Conservation (phyloP, 2,113 vertebrate genomes). For the Crotalus viridis region DNA sequence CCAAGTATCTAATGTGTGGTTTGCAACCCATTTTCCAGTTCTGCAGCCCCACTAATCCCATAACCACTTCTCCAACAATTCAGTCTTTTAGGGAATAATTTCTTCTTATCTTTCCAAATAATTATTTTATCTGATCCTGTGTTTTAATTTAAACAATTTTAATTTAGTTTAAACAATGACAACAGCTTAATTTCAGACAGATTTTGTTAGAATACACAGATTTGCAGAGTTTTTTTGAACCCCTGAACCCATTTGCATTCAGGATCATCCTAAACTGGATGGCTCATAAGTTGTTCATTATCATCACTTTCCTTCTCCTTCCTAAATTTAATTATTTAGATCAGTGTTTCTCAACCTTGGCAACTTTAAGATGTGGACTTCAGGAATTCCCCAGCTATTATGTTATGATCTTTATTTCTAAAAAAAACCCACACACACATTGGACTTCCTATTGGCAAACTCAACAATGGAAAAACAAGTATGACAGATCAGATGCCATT, state of each 20-base stretch:
- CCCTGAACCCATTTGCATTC: not conserved
- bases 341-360: not conserved
- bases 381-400: not conserved
- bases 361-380: not conserved
- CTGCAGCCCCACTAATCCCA: not conserved
- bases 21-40: not conserved
- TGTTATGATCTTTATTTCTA: not conserved
- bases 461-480: not conserved
- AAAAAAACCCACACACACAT: not conserved
- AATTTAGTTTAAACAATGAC: not conserved
- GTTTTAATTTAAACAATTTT: not conserved
- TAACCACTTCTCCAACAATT: not conserved
- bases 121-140: not conserved
- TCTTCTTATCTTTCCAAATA: not conserved
- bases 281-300: not conserved
- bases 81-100: not conserved
- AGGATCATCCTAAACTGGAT: not conserved
- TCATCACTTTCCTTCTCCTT: not conserved
- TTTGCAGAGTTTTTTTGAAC: not conserved
- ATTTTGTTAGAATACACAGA: not conserved
- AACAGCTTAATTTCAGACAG: not conserved
- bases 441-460: not conserved
- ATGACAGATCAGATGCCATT: not conserved
- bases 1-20: not conserved
- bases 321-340: not conserved